phyloP scores from a whole-genome alignment of 2,888 invertebrate species.

The Malacosoma neustria region DNA sequence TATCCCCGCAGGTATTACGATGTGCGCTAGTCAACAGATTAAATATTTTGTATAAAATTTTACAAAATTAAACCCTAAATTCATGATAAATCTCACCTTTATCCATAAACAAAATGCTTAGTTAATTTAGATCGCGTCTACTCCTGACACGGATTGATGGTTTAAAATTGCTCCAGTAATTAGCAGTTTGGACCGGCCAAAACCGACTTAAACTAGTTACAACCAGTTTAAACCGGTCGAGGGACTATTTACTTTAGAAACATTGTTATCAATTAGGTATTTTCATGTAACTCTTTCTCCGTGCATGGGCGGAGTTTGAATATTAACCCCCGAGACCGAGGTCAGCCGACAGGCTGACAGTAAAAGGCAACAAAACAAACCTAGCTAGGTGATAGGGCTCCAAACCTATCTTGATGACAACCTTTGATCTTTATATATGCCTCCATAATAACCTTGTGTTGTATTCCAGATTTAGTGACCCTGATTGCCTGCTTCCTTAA shows the following conservation, averaged over 20 bases:
- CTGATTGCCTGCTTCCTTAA: too few species aligned
- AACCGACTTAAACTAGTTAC: conserved; percentile 7
- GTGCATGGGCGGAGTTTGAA: too few species aligned
- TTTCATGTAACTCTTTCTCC: too few species aligned
- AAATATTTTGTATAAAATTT: background rate
- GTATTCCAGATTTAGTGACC: too few species aligned
- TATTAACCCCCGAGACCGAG: too few species aligned
- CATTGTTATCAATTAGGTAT: too few species aligned
- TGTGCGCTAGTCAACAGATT: background rate
- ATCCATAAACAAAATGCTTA: background rate
- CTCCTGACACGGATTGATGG: conserved; percentile 9
- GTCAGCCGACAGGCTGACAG: too few species aligned
- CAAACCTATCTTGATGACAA: too few species aligned
- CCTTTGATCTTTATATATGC: too few species aligned
- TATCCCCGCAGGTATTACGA: background rate
- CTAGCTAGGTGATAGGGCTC: too few species aligned
- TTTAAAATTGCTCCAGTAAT: conserved; percentile 8
- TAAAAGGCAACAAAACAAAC: too few species aligned
- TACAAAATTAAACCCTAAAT: background rate
- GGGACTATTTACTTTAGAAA: background rate
- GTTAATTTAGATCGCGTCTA: background rate
- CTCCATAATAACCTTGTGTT: too few species aligned
- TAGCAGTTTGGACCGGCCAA: conserved; percentile 8
- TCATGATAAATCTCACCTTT: background rate
- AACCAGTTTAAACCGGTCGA: conserved; percentile 1